Base-by-base conservation (phyloP, 2,797 vertebrate genomes). In the Channallabes apus region DNA sequence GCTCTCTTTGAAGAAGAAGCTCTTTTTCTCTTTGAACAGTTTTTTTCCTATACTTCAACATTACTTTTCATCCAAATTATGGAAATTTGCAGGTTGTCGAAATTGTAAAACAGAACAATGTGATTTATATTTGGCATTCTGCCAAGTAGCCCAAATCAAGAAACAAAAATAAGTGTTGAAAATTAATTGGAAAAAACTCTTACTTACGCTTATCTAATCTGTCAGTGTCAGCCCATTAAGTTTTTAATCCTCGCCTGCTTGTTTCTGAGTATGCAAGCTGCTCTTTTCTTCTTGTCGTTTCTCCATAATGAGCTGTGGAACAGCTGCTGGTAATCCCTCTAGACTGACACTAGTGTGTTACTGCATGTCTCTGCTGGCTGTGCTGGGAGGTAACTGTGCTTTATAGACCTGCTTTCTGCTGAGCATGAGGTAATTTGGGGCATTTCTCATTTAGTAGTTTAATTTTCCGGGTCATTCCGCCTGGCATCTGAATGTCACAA, bases 301-400 rank as follows among this genome's bases (percentile, higher is more conserved):
- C 29, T 20, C 20, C 29, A 12, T 84, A 78, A 58, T 84, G 85
- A 22, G 72, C 59, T 68, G 62, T 54, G 35, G 81, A 84, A 27
- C 86, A 84, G 81, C 79, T 84, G 73, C 73, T 78, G 32, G 38
- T 67, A 46, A 69, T 82, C 78, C 77, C 68, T 65, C 69, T 11
- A 73, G 77, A 69, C 54, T 29, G 51, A 27, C 62, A 69, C 32
- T 68, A 38, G 68, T 18, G 27, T 83, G 27, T 24, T 61, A n/a
- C 9, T 79, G 65, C 64, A 78, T 46, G 64, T 46, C 82, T 77
- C 54, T 68, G 29, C 65, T 59, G 65, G 67, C 83, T 71, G 83
- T 29, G 22, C 62, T 71, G 51, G 17, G 22, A 58, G 22, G 79
- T 69, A 59, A 20, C 64, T 41, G 15, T 69, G 51, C 61, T 80